Conservation (phyloP, 2,113 vertebrate species). For the Thinocorus orbignyianus region DNA sequence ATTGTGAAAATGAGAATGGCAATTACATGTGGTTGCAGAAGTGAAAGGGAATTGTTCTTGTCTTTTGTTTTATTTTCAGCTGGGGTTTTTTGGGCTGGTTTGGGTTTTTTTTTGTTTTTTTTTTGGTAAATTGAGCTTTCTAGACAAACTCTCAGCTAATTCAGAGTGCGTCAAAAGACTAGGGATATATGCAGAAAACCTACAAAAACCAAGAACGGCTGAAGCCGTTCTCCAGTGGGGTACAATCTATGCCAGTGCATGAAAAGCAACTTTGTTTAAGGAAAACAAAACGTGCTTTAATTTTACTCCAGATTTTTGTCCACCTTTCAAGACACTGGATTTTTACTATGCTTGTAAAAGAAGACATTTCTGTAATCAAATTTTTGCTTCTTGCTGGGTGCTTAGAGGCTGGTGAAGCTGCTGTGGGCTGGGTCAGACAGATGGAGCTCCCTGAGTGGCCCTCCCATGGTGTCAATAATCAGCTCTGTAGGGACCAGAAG, state of each 20-base stretch:
- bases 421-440: not conserved
- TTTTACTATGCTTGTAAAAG: not conserved
- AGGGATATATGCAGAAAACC: not conserved
- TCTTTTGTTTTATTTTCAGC: not conserved
- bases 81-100: too few species aligned
- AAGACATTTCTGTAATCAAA: not conserved
- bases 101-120: not conserved
- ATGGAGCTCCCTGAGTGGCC: rapidly evolving
- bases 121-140: not conserved
- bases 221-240: not conserved
- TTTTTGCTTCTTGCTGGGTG: not conserved
- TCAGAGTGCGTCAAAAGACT: not conserved
- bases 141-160: not conserved
- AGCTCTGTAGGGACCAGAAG: not conserved
- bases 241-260: rapidly evolving
- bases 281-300: not conserved
- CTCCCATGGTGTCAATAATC: not conserved
- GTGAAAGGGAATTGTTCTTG: not conserved
- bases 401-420: not conserved
- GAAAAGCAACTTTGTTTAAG: not conserved
- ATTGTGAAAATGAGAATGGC: not conserved
- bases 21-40: not conserved
- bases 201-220: not conserved
- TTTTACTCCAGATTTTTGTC: not conserved
- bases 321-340: not conserved